These are phyloP conservation scores for Camponotus vicinus DNA, from an alignment of 1,140 invertebrate genomes.

Conservation along the genomic window DNA sequence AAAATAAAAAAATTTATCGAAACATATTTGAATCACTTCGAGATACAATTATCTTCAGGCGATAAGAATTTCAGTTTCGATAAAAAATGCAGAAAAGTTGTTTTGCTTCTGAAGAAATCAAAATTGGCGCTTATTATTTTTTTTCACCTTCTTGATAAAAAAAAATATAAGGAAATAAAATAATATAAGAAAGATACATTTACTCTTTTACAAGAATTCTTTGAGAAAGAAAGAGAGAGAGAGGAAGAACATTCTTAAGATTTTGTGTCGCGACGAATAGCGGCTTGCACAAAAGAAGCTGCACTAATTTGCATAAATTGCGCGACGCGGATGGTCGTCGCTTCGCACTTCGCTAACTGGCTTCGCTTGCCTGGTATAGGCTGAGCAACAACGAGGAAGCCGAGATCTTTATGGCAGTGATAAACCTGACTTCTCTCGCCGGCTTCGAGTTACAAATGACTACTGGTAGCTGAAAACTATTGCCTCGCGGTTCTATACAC, in stretches of 20 bases:
- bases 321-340: constrained; percentile 48
- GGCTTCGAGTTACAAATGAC: constrained; percentile 80
- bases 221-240: neutral
- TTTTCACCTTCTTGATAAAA: neutral
- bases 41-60: neutral
- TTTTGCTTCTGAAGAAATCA: neutral
- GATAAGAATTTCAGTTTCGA: neutral
- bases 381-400: constrained; percentile 64
- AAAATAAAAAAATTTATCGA: neutral
- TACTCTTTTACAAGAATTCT: neutral
- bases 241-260: neutral
- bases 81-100: neutral
- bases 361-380: constrained; percentile 41
- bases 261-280: constrained; percentile 11
- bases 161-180: too few species aligned
- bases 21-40: neutral
- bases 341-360: constrained; percentile 67
- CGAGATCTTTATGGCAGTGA: constrained; percentile 79
- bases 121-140: neutral
- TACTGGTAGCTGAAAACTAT: constrained; percentile 78
- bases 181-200: neutral
- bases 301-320: constrained; percentile 79
- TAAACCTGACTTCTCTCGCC: constrained; percentile 71
- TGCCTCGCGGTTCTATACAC: constrained; percentile 62
- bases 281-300: neutral